phyloP scores from a whole-genome alignment of 2,113 vertebrate species.

The Romanogobio albipinnatus region DNA sequence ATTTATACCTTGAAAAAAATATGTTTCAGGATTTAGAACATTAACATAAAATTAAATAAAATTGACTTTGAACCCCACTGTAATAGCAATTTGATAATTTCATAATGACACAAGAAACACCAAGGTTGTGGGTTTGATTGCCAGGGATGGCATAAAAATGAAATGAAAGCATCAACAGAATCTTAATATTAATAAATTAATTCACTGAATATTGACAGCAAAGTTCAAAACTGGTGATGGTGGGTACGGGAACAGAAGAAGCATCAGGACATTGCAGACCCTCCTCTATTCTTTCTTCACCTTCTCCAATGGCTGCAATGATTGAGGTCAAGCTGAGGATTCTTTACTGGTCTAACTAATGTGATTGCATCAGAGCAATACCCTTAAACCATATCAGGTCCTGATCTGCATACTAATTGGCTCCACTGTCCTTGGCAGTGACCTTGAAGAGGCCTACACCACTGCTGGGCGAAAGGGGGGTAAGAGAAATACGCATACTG shows the following conservation, averaged over 20 bases:
- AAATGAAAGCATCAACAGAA: not conserved
- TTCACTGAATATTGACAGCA: too few species aligned
- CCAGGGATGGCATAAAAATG: not conserved
- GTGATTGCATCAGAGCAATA: constrained; percentile 96
- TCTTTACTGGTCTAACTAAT: constrained; percentile 90
- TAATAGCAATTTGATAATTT: not conserved
- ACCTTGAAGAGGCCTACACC: constrained; percentile 84
- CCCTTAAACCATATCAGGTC: constrained; percentile 87
- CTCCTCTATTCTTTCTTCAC: constrained; percentile 57
- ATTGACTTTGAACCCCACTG: not conserved
- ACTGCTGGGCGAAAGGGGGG: constrained; percentile 65
- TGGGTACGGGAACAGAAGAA: constrained; percentile 1
- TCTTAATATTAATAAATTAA: not conserved
- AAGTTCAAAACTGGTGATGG: not conserved
- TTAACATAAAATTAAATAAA: not conserved
- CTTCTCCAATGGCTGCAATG: constrained; percentile 73
- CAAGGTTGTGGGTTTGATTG: not conserved
- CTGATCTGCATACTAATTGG: constrained; percentile 97
- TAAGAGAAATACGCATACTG: constrained; percentile 79
- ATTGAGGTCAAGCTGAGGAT: constrained; percentile 90
- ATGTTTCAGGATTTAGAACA: not conserved
- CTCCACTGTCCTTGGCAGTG: constrained; percentile 86
- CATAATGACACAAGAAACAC: not conserved
- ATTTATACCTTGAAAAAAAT: too few species aligned
- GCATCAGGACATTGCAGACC: constrained; percentile 37